Evolutionary conservation across 1,140 invertebrate species (phyloP).

Genomic region (Eueides isabella): DNA sequence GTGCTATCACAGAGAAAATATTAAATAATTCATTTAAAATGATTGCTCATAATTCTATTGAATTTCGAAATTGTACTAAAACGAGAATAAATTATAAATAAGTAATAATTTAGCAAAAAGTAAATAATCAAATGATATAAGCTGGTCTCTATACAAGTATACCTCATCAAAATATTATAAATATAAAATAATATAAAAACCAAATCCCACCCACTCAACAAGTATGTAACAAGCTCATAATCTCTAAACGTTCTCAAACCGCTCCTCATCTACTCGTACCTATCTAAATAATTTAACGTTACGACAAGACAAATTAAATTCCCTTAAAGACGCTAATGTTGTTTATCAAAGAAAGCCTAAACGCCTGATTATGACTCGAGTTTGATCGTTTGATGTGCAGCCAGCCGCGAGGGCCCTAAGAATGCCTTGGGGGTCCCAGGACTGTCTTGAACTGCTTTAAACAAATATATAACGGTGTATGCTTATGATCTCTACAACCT

Average conservation of each 20-base stretch:
- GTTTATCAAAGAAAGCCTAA: slow-evolving; percentile 34
- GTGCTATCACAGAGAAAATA: too few species aligned
- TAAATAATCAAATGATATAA: too few species aligned
- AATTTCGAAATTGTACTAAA: too few species aligned
- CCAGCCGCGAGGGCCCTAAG: slow-evolving; percentile 27
- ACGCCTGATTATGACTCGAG: slow-evolving; percentile 30
- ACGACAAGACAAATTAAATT: slow-evolving; percentile 29
- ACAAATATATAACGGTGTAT: slow-evolving; percentile 18
- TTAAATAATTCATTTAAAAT: too few species aligned
- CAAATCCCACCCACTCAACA: not conserved
- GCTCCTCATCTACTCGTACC: slow-evolving; percentile 6
- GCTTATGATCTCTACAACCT: not conserved
- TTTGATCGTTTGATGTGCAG: slow-evolving; percentile 31
- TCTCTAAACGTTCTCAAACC: not conserved
- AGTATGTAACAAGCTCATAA: not conserved
- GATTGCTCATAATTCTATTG: too few species aligned
- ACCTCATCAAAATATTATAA: not conserved
- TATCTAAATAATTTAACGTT: slow-evolving; percentile 26
- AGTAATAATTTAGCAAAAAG: too few species aligned
- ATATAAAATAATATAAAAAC: not conserved
- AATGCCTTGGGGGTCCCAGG: slow-evolving; percentile 28
- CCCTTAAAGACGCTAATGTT: slow-evolving; percentile 30
- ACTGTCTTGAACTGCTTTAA: slow-evolving; percentile 30
- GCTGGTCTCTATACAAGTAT: not conserved
- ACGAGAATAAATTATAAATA: too few species aligned